Conservation (phyloP, 1,140 invertebrate genomes). For the Brachionus sp. region DNA sequence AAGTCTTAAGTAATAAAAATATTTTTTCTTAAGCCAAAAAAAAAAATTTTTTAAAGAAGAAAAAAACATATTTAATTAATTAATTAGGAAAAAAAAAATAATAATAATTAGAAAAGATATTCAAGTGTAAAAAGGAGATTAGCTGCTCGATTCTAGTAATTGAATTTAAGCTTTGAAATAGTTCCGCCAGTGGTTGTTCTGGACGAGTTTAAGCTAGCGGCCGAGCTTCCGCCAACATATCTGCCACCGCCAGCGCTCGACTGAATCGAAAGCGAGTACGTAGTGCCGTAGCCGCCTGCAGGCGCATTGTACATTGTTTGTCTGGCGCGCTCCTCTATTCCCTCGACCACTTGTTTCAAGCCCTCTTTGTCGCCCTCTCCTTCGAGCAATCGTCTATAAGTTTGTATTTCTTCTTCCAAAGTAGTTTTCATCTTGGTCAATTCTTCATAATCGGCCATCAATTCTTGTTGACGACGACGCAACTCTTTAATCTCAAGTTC, state of each 20-base stretch:
- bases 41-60: neutral
- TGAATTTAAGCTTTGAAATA: conserved; percentile 44
- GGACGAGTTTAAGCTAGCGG: conserved; percentile 16
- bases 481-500: conserved; percentile 44
- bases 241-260: conserved; percentile 30
- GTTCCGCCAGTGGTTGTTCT: conserved; percentile 36
- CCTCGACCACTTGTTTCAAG: conserved; percentile 43
- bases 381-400: conserved; percentile 42
- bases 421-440: conserved; percentile 44
- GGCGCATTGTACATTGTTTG: conserved; percentile 30
- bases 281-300: neutral
- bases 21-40: neutral
- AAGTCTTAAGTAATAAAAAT: neutral
- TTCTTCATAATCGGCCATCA: conserved; percentile 43
- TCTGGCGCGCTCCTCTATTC: conserved; percentile 39
- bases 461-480: conserved; percentile 8
- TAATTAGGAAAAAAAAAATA: neutral
- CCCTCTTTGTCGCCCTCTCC: conserved; percentile 33
- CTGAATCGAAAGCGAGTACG: conserved; percentile 39
- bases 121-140: neutral
- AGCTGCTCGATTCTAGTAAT: neutral
- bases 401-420: conserved; percentile 43
- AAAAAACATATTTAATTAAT: neutral
- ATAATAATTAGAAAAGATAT: neutral
- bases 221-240: neutral